These are phyloP conservation scores for Parascotia fuliginaria DNA, from an alignment of 2,888 invertebrate genomes.

Conservation along the genomic window DNA sequence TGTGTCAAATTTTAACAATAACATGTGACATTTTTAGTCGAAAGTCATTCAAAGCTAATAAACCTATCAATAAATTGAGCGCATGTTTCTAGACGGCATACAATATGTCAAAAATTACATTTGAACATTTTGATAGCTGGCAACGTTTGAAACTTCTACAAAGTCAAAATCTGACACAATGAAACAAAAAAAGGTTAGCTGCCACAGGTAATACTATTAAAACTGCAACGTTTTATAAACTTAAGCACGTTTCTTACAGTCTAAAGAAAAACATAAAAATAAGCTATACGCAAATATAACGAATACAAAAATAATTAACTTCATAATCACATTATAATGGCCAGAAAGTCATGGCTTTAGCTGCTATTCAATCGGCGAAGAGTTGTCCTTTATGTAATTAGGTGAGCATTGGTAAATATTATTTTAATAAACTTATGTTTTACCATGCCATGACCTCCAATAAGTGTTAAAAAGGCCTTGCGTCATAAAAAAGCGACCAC, in stretches of 20 bases:
- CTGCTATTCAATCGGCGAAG: not conserved
- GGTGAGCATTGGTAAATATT: no score
- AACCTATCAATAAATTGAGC: no score
- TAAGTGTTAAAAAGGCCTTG: not conserved
- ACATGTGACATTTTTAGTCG: not conserved
- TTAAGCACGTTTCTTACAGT: constrained; percentile 62
- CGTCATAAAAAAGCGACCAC: not conserved
- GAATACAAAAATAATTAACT: constrained; percentile 72
- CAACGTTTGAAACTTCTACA: no score
- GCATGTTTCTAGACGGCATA: no score
- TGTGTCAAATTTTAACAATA: constrained; percentile 13
- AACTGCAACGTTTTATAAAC: constrained; percentile 46
- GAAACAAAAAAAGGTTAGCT: constrained; percentile 26
- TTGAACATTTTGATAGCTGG: no score
- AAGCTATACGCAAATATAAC: constrained; percentile 66
- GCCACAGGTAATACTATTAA: constrained; percentile 43
- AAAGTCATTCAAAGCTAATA: no score
- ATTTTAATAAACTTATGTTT: not conserved
- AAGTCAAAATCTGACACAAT: constrained; percentile 26
- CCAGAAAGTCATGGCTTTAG: constrained; percentile 17
- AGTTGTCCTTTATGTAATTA: no score
- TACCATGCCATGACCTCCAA: constrained; percentile 3
- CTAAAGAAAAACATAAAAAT: constrained; percentile 65
- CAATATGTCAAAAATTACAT: no score
- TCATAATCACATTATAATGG: constrained; percentile 60